Evolutionary conservation across 1,140 invertebrate species (phyloP).

Genomic region (Solenopsis invicta): DNA sequence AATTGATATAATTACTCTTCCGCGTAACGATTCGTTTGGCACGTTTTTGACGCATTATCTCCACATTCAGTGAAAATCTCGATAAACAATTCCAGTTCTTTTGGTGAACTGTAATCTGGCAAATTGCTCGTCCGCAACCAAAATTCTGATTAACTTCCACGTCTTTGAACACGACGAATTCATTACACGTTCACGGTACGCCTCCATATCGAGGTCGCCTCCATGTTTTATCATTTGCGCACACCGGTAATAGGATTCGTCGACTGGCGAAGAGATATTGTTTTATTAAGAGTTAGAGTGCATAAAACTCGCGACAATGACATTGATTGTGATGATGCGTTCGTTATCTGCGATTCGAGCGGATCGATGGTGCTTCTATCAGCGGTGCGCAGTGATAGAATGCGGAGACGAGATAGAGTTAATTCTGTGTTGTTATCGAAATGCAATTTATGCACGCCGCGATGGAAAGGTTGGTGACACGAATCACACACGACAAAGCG

Average conservation of each 20-base stretch:
- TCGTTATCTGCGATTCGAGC: conserved; percentile 72
- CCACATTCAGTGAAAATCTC: conserved; percentile 16
- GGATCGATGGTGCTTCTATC: conserved; percentile 69
- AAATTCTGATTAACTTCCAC: conserved; percentile 49
- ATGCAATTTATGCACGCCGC: conserved; percentile 75
- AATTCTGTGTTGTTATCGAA: conserved; percentile 76
- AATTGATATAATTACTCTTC: conserved; percentile 15
- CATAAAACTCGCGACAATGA: conserved; percentile 74
- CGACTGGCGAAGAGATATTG: conserved; percentile 47
- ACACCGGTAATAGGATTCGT: conserved; percentile 50
- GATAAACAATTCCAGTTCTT: conserved; percentile 32
- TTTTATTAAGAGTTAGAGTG: conserved; percentile 69
- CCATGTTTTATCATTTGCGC: conserved; percentile 43
- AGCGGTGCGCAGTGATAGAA: conserved; percentile 71
- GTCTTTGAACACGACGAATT: conserved; percentile 46
- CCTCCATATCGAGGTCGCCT: conserved; percentile 23
- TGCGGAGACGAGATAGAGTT: conserved; percentile 73
- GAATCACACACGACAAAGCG: conserved; percentile 57
- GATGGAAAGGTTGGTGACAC: conserved; percentile 33
- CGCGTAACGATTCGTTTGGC: not conserved
- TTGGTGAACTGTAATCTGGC: not conserved
- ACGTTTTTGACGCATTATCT: conserved; percentile 25
- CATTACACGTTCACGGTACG: conserved; percentile 42
- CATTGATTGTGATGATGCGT: conserved; percentile 68
- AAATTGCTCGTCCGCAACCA: conserved; percentile 32